Evolutionary conservation across 1,140 invertebrate species (phyloP), one percentile per base, ranked within the genome.

Genomic region (Lucilia cuprina): DNA sequence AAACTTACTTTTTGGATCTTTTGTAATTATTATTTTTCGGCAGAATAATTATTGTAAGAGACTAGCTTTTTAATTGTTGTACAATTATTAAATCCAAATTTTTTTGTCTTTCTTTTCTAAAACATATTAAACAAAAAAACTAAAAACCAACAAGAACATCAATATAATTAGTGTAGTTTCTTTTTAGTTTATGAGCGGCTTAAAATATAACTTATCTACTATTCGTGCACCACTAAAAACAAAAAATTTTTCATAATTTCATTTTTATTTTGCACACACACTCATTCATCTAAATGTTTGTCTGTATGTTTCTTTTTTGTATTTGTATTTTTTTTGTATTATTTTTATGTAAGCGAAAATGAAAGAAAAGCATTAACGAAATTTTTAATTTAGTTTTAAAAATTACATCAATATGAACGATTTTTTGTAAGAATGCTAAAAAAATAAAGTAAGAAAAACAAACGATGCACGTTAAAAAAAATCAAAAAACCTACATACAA

Each of bases 331-430:
- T 83, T 86, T 83, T 30, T 30, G 25, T 82, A 84, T 86, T 85
- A 30, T 88, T 83, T 49, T 86, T 86, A 86, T 86, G 82, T 84
- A 83, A 83, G 12, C 70, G 55, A 60, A 60, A 60, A 60, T 14
- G 50, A 70, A 70, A 70, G n/a, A 70, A 70, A 21, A 70, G 65
- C 65, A 70, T 80, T 80, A 80, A 80, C 41, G 10, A 50, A 78
- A 80, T 25, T 50, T 80, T 80, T 80, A 82, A 78, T 84, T 84
- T 82, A 90, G 89, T 90, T 90, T 90, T 90, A 88, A 90, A 90
- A 90, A 90, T 87, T 90, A 89, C 88, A 90, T 90, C 89, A 89
- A 90, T 90, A 90, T 90, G 89, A 90, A 90, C 89, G 89, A 90
- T 87, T 90, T 90, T 89, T 87, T 90, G 87, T 89, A 90, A 85